phyloP scores from a whole-genome alignment of 1,140 invertebrate genomes.

The Drosophila lowei region DNA sequence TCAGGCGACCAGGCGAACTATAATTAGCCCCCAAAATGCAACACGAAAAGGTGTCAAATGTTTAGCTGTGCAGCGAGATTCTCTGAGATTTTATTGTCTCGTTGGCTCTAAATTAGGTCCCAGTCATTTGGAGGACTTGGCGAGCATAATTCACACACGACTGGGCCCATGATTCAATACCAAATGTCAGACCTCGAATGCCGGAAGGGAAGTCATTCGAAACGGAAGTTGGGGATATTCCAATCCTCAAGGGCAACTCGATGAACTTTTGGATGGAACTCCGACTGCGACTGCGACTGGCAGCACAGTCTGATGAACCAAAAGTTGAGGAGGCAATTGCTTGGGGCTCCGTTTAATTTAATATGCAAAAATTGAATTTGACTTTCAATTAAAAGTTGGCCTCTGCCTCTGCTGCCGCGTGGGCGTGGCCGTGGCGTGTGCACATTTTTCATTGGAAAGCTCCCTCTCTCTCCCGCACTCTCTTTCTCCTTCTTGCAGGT shows the following conservation, averaged over 20 bases:
- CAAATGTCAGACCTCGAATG: slow-evolving; percentile 40
- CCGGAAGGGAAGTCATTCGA: slow-evolving; percentile 69
- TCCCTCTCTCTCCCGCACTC: background rate
- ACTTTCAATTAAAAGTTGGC: slow-evolving; percentile 76
- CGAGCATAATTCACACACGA: slow-evolving; percentile 70
- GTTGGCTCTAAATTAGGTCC: slow-evolving; percentile 56
- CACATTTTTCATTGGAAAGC: slow-evolving; percentile 39
- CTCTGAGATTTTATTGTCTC: slow-evolving; percentile 15
- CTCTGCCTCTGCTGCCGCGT: slow-evolving; percentile 23
- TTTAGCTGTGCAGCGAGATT: background rate
- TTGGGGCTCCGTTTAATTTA: slow-evolving; percentile 54
- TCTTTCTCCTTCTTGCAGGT: slow-evolving; percentile 8
- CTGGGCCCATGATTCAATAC: slow-evolving; percentile 49
- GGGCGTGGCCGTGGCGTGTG: slow-evolving; percentile 18
- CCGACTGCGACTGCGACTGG: background rate
- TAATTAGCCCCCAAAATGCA: slow-evolving; percentile 60
- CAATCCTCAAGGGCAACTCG: slow-evolving; percentile 61
- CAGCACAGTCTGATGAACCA: slow-evolving; percentile 6
- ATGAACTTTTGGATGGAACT: slow-evolving; percentile 6
- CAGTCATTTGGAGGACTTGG: slow-evolving; percentile 58
- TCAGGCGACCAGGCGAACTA: slow-evolving; percentile 60
- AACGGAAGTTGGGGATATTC: slow-evolving; percentile 66
- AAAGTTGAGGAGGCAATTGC: slow-evolving; percentile 24
- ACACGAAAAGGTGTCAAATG: slow-evolving; percentile 62
- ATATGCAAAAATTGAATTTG: slow-evolving; percentile 78